phyloP scores from a whole-genome alignment of 2,113 vertebrate genomes.

The Xiphophorus hellerii region DNA sequence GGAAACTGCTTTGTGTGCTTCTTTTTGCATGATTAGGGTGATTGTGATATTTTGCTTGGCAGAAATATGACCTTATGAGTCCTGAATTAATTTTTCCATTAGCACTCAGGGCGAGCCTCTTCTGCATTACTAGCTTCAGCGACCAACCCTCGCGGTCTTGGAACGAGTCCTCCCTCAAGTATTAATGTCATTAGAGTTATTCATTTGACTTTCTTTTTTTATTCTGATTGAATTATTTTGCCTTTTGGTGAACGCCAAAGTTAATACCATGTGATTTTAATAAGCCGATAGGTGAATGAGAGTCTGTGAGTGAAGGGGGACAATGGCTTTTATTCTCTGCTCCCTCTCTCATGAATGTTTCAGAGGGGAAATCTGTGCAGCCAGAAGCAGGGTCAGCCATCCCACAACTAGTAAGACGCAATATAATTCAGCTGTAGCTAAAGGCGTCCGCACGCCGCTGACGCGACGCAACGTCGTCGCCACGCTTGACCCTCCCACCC shows the following conservation, averaged over 20 bases:
- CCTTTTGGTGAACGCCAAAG: constrained; percentile 74
- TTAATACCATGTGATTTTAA: constrained; percentile 83
- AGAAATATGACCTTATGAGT: constrained; percentile 51
- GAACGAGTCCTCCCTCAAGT: constrained; percentile 68
- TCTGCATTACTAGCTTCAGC: constrained; percentile 48
- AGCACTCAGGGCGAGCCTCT: constrained; percentile 57
- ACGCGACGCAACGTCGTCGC: constrained; percentile 21
- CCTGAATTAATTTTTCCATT: constrained; percentile 65
- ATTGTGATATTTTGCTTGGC: constrained; percentile 52
- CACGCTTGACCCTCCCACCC: background rate
- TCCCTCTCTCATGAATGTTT: constrained; percentile 77
- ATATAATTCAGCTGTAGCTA: constrained; percentile 50
- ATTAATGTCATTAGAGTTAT: constrained; percentile 79
- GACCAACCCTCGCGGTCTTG: constrained; percentile 50
- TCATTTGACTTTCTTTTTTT: constrained; percentile 77
- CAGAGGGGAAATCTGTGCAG: constrained; percentile 50
- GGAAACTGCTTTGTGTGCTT: constrained; percentile 16
- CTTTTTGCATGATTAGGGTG: constrained; percentile 25
- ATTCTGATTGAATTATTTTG: constrained; percentile 82
- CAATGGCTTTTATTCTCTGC: constrained; percentile 68
- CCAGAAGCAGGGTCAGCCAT: constrained; percentile 54
- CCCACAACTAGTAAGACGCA: constrained; percentile 43
- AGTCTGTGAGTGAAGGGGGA: constrained; percentile 58
- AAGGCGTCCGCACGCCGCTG: constrained; percentile 26
- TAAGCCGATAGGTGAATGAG: constrained; percentile 77